Evolutionary conservation across 2,888 invertebrate species (phyloP).

Genomic region (Cryptus armator): DNA sequence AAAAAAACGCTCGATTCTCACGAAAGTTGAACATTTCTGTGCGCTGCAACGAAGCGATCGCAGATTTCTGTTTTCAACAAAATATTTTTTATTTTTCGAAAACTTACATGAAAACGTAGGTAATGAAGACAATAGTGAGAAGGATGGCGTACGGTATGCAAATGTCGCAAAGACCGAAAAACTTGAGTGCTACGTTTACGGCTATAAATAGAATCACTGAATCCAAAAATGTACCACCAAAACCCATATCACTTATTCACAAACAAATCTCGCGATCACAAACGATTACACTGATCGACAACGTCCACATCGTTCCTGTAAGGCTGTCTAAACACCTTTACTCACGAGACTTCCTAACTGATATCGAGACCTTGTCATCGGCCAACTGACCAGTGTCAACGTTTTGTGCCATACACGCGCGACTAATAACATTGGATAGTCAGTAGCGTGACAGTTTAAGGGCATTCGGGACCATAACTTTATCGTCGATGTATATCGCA

Average conservation of each 20-base stretch:
- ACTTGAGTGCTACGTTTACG: conserved; percentile 75
- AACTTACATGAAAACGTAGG: conserved; percentile 78
- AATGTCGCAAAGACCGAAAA: conserved; percentile 77
- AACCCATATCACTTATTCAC: conserved; percentile 79
- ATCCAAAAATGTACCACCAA: conserved; percentile 74
- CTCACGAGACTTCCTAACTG: conserved; percentile 15
- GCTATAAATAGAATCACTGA: conserved; percentile 75
- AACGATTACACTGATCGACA: conserved; percentile 35
- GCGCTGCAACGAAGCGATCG: conserved; percentile 13
- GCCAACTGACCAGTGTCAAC: conserved; percentile 19
- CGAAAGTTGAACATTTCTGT: too few relatives aligned
- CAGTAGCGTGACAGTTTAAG: conserved; percentile 27
- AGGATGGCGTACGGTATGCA: conserved; percentile 80
- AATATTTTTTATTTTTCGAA: conserved; percentile 14
- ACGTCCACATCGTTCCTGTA: conserved; percentile 48
- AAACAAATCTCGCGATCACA: conserved; percentile 36
- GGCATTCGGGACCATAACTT: background rate
- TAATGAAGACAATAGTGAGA: conserved; percentile 77
- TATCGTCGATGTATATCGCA: background rate
- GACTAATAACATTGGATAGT: conserved; percentile 40
- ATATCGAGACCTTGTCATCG: conserved; percentile 25
- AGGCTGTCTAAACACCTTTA: background rate
- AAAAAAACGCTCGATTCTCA: background rate
- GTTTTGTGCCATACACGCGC: conserved; percentile 21
- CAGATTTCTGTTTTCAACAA: conserved; percentile 52